Percentiles rank a stretch among this genome's conserved stretches.
phyloP scores from a whole-genome alignment of 2,888 invertebrate genomes.

The Oithona nana region DNA sequence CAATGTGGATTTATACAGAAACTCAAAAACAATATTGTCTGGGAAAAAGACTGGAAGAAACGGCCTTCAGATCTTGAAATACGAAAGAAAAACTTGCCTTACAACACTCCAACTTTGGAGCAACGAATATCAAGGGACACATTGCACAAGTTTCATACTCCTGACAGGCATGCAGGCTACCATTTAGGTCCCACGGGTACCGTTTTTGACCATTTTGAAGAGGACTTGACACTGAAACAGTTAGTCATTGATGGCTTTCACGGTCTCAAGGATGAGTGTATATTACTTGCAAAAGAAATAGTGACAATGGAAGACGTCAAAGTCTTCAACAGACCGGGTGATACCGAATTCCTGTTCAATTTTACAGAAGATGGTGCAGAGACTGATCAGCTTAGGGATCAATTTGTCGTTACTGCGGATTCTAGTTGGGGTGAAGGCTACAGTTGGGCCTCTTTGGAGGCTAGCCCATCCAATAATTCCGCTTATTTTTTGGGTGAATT shows the following conservation, averaged over 20 bases:
- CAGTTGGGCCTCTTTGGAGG: slow-evolving; percentile 44
- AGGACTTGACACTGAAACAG: slow-evolving; percentile 16
- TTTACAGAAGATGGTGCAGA: slow-evolving; percentile 43
- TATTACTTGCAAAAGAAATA: slow-evolving; percentile 45
- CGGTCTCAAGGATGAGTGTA: slow-evolving; percentile 42
- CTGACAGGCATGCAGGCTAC: slow-evolving; percentile 23
- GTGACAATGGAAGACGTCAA: slow-evolving; percentile 35
- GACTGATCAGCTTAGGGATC: slow-evolving; percentile 26
- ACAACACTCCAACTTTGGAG: slow-evolving; percentile 9
- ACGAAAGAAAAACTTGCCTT: neutral
- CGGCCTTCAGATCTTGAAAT: slow-evolving; percentile 16
- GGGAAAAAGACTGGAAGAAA: slow-evolving; percentile 5
- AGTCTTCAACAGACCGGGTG: slow-evolving; percentile 33
- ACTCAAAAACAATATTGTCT: neutral
- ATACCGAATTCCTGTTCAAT: slow-evolving; percentile 41
- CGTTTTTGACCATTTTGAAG: neutral
- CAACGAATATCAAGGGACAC: slow-evolving; percentile 1
- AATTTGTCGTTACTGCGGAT: slow-evolving; percentile 56
- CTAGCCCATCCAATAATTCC: slow-evolving; percentile 44
- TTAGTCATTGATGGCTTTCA: slow-evolving; percentile 36
- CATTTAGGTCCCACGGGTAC: slow-evolving; percentile 16
- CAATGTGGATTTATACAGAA: too few species aligned
- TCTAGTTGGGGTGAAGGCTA: slow-evolving; percentile 58
- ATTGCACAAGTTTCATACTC: slow-evolving; percentile 20
- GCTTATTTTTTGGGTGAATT: slow-evolving; percentile 32